Evolutionary conservation across 2,888 invertebrate species (phyloP), one percentile per base, ranked within the genome.

Genomic region (Formica aserva): DNA sequence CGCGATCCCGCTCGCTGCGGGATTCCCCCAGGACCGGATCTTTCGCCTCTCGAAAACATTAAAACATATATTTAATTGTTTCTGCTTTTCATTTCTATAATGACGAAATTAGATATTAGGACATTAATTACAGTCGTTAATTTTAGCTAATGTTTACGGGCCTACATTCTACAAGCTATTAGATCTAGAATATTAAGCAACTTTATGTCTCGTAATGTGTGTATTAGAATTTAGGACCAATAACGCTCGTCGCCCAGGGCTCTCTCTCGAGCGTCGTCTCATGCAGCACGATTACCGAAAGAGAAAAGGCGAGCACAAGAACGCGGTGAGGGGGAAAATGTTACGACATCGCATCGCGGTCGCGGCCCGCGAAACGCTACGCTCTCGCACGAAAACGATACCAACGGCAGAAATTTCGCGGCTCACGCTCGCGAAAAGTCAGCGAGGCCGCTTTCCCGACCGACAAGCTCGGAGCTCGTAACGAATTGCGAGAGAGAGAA

Each of bases 271-370:
- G 26, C 32, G 26, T 65, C 11, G 52, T n/a, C 52, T 55, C 65
- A 65, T 6, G 32, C n/a, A 3, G 26, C 26, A 41, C 77, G 38
- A 13, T 78, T 57, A 57, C 55, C 11, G 38, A 67, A 78, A 41
- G 32, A 41, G 41, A 78, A 78, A 57, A 41, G 57, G 67, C 11
- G 67, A 67, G 11, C 41, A 22, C 35, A 32, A 8, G n/a, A 22
- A 32, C 41, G 22, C 29, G 8, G 45, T 6, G 32, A 9, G 67
- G 22, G 41, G 69, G 32, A 22, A 41, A 15, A 41, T 32, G 22
- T 78, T 67, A 67, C 57, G 57, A 78, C 55, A 78, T 67, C 57
- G 55, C 15, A 57, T 67, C 38, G 69, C 55, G 38, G 66, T 67
- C 22, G 57, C 74, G 62, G 45, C 13, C 65, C 15, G n/a, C 77